Base-by-base conservation (phyloP, 2,113 vertebrate species). In the Xerus inauris region DNA sequence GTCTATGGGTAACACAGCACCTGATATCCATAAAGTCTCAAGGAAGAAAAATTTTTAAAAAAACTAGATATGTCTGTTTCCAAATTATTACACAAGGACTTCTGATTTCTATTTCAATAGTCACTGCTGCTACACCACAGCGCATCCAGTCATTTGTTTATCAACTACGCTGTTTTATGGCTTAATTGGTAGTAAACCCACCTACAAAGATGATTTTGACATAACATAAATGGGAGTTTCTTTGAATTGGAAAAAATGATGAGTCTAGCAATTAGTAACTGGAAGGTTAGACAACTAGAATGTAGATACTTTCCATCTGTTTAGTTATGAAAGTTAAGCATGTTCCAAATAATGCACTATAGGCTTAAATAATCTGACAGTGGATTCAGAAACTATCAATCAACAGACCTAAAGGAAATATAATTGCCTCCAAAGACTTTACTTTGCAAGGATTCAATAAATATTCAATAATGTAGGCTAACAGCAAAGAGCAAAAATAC, bases 141-240 rank as follows among this genome's bases (percentile, higher is more conserved):
- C 42, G 54, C 57, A 91, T 19, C 13, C 73, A 89, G 59, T 7
- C 62, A 62, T 76, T 89, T 72, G 93, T 72, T 84, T 84, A 89
- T 81, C 79, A 81, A 47, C 22, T 87, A 76, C 42, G 75, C 93
- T 80, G 93, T 77, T 96, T 69, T 73, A 76, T 59, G 83, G 51
- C 67, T 89, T 95, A 93, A 87, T 89, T 96, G 47, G 47, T 51
- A 97, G 73, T 94, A 96, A 93, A 77, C 69, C 91, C 71, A 94
- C 91, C 82, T 96, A 57, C 65, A 94, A 91, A 69, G 40, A 87
- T 51, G 42, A 93, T 73, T 59, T 16, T 76, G 28, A 35, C 19
- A 65, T 73, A 94, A 40, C 10, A 89, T 62, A 91, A 95, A 92
- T 10, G 80, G 91, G 79, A 38, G 49, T 47, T 84, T 79, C 80